Conservation (phyloP, 2,797 vertebrate genomes). For the Propithecus deckenii region DNA sequence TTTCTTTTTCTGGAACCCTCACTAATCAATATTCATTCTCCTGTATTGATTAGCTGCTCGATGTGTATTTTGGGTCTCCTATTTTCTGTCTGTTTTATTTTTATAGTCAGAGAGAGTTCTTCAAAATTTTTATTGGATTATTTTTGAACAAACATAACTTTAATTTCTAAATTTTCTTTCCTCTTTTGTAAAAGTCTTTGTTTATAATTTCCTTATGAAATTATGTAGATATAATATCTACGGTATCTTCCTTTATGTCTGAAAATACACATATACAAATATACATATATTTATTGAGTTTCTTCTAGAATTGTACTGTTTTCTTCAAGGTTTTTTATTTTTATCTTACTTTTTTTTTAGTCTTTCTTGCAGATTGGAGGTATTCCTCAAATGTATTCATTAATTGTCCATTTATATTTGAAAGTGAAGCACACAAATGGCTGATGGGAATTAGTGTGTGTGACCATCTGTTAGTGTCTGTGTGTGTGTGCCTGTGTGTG, state of each 20-base stretch:
- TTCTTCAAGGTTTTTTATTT: not conserved
- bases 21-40: not conserved
- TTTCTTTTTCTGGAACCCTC: not conserved
- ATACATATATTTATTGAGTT: not conserved
- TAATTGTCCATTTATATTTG: not conserved
- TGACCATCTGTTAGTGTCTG: not conserved
- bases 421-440: not conserved
- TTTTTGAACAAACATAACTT: not conserved
- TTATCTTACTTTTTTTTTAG: not conserved
- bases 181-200: not conserved
- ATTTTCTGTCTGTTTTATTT: not conserved
- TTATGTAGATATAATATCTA: not conserved
- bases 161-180: not conserved
- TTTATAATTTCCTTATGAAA: not conserved
- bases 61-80: not conserved
- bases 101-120: not conserved
- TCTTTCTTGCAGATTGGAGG: not conserved
- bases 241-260: not conserved
- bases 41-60: not conserved
- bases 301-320: not conserved
- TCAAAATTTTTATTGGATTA: not conserved
- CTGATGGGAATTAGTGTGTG: not conserved
- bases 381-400: not conserved
- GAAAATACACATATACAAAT: not conserved
- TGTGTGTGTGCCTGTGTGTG: not conserved